These are phyloP conservation scores for Pempheris klunzingeri DNA, from an alignment of 2,797 vertebrate species.

Conservation along the genomic window DNA sequence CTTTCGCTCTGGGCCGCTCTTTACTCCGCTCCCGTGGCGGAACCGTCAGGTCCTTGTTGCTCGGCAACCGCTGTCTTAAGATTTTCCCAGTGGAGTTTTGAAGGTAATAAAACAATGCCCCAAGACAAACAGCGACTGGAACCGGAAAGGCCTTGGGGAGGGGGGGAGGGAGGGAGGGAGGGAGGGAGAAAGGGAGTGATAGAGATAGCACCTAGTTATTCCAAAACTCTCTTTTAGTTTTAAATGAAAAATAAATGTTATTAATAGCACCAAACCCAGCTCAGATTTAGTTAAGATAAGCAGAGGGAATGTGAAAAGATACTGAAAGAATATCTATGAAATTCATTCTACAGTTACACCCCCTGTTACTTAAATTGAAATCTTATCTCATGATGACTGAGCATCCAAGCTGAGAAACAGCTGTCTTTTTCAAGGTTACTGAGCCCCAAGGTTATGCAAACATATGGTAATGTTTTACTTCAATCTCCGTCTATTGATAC, in stretches of 20 bases:
- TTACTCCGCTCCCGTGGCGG: constrained; percentile 78
- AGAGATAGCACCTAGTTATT: constrained; percentile 27
- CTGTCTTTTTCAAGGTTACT: constrained; percentile 77
- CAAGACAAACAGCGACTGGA: constrained; percentile 86
- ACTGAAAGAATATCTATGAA: constrained; percentile 39
- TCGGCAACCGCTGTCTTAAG: constrained; percentile 86
- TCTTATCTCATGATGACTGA: constrained; percentile 67
- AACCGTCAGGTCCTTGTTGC: constrained; percentile 87
- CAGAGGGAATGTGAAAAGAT: constrained; percentile 18
- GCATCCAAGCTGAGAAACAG: constrained; percentile 72
- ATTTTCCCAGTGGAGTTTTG: constrained; percentile 85
- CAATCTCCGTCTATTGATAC: constrained; percentile 69
- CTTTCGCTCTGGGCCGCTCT: constrained; percentile 64
- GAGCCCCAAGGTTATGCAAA: constrained; percentile 72
- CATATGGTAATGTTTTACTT: constrained; percentile 75
- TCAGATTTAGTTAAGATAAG: constrained; percentile 39
- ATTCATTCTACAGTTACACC: constrained; percentile 41
- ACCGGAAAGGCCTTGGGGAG: constrained; percentile 72
- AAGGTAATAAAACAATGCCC: constrained; percentile 90
- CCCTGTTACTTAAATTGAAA: constrained; percentile 59
- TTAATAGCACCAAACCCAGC: constrained; percentile 42
- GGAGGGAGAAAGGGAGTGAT: neutral
- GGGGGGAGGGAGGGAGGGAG: constrained; percentile 7
- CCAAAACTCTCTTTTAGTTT: constrained; percentile 38
- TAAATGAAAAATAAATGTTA: constrained; percentile 54